Evolutionary conservation across 2,888 invertebrate species (phyloP).

Genomic region (Apamea crenata): DNA sequence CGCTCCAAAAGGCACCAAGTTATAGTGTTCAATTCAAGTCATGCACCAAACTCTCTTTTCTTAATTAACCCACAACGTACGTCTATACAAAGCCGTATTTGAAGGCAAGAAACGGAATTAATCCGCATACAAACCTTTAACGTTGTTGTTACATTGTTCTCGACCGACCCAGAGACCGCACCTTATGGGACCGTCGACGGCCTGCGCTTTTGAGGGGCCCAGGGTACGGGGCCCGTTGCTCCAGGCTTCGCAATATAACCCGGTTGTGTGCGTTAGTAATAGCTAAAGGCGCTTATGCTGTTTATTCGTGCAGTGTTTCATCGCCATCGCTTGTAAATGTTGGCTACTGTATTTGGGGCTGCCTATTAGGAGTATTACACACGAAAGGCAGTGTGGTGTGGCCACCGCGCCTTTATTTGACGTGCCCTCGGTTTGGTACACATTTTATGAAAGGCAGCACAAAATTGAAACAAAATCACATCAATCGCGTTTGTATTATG

Average conservation of each 20-base stretch:
- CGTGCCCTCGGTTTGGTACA: not conserved
- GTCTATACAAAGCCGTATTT: not conserved
- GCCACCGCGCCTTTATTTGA: slow-evolving; percentile 39
- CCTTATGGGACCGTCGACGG: slow-evolving; percentile 13
- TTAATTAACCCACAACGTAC: not conserved
- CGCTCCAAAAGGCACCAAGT: not conserved
- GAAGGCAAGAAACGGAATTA: slow-evolving; percentile 11
- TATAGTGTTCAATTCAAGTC: not conserved
- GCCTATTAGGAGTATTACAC: slow-evolving; percentile 9
- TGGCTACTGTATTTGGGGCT: slow-evolving; percentile 27
- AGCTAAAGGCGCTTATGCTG: not conserved
- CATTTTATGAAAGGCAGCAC: slow-evolving; percentile 13
- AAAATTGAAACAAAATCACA: slow-evolving; percentile 3
- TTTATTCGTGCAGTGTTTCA: slow-evolving; percentile 27
- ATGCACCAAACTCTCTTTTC: not conserved
- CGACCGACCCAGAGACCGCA: slow-evolving; percentile 21
- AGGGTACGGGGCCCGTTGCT: not conserved
- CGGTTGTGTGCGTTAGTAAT: slow-evolving; percentile 7
- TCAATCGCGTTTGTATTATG: not conserved
- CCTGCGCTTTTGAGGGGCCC: slow-evolving; percentile 14
- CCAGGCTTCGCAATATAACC: slow-evolving; percentile 25
- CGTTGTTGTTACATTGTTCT: slow-evolving; percentile 25
- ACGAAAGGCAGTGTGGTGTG: slow-evolving; percentile 10
- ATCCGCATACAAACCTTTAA: not conserved
- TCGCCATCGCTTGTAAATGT: slow-evolving; percentile 5